Conservation (phyloP, 2,888 invertebrate genomes). For the Eupeodes luniger region DNA sequence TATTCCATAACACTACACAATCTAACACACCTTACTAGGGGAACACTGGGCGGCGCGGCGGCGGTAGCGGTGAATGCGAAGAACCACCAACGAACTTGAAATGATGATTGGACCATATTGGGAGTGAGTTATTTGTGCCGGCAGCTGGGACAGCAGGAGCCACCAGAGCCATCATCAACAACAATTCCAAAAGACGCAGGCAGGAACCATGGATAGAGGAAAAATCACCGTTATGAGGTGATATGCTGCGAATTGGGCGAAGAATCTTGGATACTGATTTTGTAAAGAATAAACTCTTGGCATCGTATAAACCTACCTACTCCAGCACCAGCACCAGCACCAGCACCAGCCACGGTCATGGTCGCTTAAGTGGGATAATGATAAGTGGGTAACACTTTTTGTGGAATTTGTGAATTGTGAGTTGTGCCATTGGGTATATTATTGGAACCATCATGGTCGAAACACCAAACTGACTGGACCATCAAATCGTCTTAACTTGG, state of each 20-base stretch:
- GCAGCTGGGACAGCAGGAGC: slow-evolving; percentile 72
- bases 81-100: slow-evolving; percentile 72
- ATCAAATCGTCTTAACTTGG: slow-evolving; percentile 6
- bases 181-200: slow-evolving; percentile 19
- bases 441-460: neutral
- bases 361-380: slow-evolving; percentile 74
- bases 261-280: slow-evolving; percentile 35
- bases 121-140: slow-evolving; percentile 76
- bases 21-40: neutral
- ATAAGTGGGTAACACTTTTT: slow-evolving; percentile 75
- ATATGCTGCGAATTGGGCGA: slow-evolving; percentile 65
- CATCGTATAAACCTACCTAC: neutral
- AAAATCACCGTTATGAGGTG: slow-evolving; percentile 72
- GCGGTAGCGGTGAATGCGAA: no score
- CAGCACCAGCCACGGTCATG: slow-evolving; percentile 68
- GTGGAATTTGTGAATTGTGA: slow-evolving; percentile 66
- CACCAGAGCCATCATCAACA: slow-evolving; percentile 49
- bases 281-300: slow-evolving; percentile 1
- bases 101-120: slow-evolving; percentile 76
- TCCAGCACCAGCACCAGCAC: neutral
- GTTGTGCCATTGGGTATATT: slow-evolving; percentile 30
- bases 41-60: neutral
- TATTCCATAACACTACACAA: neutral
- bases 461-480: neutral
- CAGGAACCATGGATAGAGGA: slow-evolving; percentile 19